Base-by-base conservation (phyloP, 2,113 vertebrate genomes). In the Vulpes lagopus region DNA sequence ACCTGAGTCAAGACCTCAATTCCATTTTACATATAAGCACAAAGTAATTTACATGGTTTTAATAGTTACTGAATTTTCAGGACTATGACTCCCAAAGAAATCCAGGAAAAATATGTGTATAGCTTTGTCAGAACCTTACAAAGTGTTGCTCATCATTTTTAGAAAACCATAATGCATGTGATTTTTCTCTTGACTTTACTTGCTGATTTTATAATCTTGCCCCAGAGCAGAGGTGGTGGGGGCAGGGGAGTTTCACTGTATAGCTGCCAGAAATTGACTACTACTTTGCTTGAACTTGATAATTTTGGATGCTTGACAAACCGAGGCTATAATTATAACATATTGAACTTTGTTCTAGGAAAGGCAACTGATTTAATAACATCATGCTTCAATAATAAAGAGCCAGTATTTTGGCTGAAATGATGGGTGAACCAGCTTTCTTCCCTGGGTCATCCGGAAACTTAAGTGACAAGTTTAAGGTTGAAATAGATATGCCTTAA, bases 121-220 rank as follows among this genome's bases (percentile, higher is more conserved):
- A 20, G 25, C 64, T 97, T 43, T 85, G 3, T 89, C 20, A 71
- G 32, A 92, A 91, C 12, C 81, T 83, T 49, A 93, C 38, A 25
- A 89, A 73, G 30, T 88, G 17, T 65, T 62, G 1, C 27, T 83
- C 2, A 10, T 2, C 11, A 38, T 81, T 85, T 96, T 95, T 49
- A 71, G 32, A 78, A 93, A 89, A 59, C 59, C 60, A 20, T 32
- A 86, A 53, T 80, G 3, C 2, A 11, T 83, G 19, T 78, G 22
- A 57, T 76, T 97, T 97, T 95, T 95, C 74, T 10, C 60, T 97
- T 89, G 25, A 74, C 5, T 83, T 96, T 23, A 12, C 23, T 84
- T 64, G 7, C 5, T 94, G 38, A 89, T 55, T 89, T 96, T 64
- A 74, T 62, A 74, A 57, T 89, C 11, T 95, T 55, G 11, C 8